A percentile compares a stretch with the other conserved stretches of the same genome.
Evolutionary conservation across 2,113 vertebrate genomes (phyloP).

Genomic region (Naja naja): DNA sequence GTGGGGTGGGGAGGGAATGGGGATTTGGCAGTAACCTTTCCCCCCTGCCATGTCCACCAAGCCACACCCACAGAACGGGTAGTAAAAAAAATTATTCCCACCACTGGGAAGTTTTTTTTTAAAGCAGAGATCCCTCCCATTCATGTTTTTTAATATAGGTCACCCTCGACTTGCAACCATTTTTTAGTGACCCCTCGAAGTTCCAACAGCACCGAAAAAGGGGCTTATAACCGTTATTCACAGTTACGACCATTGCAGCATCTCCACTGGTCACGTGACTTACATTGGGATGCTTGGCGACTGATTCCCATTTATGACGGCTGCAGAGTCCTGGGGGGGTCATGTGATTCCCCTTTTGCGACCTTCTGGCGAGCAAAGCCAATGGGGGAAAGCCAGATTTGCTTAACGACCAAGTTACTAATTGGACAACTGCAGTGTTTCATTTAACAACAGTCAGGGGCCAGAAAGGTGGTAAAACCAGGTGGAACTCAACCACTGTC

Average conservation of each 20-base stretch:
- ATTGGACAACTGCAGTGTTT: not conserved
- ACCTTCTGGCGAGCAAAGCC: not conserved
- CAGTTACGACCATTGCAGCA: not conserved
- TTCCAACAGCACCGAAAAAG: not conserved
- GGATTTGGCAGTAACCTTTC: too few species aligned
- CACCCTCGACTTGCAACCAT: not conserved
- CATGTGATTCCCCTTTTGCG: not conserved
- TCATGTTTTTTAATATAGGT: not conserved
- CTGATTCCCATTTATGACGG: not conserved
- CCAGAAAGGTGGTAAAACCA: not conserved
- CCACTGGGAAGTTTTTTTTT: not conserved
- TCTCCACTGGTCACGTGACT: not conserved
- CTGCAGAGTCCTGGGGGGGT: too few species aligned
- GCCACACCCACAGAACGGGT: too few species aligned
- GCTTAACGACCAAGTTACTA: not conserved
- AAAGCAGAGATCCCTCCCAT: not conserved
- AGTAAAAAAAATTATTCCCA: too few species aligned
- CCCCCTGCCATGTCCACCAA: too few species aligned
- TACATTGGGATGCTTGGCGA: too few species aligned
- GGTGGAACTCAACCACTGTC: not conserved
- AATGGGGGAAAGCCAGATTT: not conserved
- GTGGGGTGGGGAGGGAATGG: too few species aligned
- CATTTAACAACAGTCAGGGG: too few species aligned
- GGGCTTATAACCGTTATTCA: not conserved
- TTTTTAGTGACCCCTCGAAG: not conserved